Evolutionary conservation across 2,888 invertebrate genomes (phyloP), one percentile per base, ranked within the genome.

Genomic region (Noctua comes): DNA sequence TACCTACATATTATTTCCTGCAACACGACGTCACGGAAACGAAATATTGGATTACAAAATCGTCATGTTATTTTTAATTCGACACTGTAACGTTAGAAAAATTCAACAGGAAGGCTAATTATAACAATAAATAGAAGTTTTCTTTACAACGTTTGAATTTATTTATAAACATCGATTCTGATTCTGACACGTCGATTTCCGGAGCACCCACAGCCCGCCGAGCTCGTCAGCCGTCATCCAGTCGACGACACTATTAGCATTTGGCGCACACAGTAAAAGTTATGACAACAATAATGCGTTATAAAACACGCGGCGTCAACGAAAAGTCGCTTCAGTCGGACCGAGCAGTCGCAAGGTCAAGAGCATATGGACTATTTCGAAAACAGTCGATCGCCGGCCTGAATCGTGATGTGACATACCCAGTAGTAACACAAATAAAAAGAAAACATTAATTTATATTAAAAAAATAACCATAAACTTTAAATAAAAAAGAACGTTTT

Each of bases 221-320:
- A 59, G 69, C 70, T 75, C 73, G 54, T 51, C 74, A 43, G 66
- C 81, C 69, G 68, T 21, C 57, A 16, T n/a, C 36, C 21, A 59
- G 36, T 18, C 79, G 31, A 21, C 86, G 76, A 76, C 79, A 85
- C 84, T 84, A 82, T 83, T 85, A 80, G 76, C 76, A 73, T 79
- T 82, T 77, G 84, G 85, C 83, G 88, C 88, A 88, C 91, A 88
- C 94, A 90, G 94, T 94, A 95, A 96, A 95, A 95, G 95, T 95
- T 95, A 95, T 94, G 93, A 96, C 95, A 95, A 96, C 95, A 96
- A 94, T 94, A 93, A 93, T 93, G 93, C 94, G 93, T 96, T 96
- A 96, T 96, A 97, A 97, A 96, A 96, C 94, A 92, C 91, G 91
- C 92, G 88, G 93, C 91, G 91, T 91, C 91, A 90, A 93, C 95